Percentiles rank a stretch among this genome's conserved stretches.
phyloP scores from a whole-genome alignment of 2,888 invertebrate genomes.

The Lamellibrachia satsuma region DNA sequence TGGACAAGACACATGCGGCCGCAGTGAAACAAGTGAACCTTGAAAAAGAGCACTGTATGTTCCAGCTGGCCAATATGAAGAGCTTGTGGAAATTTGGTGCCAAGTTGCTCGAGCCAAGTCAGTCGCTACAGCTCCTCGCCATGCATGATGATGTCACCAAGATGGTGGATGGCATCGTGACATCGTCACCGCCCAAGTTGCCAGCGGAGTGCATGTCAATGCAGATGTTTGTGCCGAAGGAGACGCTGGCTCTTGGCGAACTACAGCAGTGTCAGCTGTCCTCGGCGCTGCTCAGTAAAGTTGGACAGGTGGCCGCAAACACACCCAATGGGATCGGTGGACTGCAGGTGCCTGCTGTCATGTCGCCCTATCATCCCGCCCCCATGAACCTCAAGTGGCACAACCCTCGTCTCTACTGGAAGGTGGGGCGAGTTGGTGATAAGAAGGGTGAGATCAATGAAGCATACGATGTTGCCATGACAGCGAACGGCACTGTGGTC shows the following conservation, averaged over 20 bases:
- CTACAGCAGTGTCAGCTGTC: slow-evolving; percentile 41
- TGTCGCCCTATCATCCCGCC: background rate
- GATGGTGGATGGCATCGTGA: slow-evolving; percentile 37
- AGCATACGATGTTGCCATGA: slow-evolving; percentile 40
- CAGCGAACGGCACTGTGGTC: slow-evolving; percentile 44
- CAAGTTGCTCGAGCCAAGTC: slow-evolving; percentile 40
- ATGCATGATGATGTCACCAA: slow-evolving; percentile 39
- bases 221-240: slow-evolving; percentile 42
- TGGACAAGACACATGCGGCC: slow-evolving; percentile 36
- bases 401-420: slow-evolving; percentile 37
- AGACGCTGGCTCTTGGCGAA: slow-evolving; percentile 34
- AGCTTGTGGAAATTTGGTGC: slow-evolving; percentile 44
- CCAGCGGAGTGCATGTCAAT: slow-evolving; percentile 36
- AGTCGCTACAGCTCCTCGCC: slow-evolving; percentile 41
- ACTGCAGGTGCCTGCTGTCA: background rate
- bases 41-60: slow-evolving; percentile 39
- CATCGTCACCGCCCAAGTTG: slow-evolving; percentile 30
- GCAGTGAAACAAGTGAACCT: slow-evolving; percentile 33
- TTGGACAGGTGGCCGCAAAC: slow-evolving; percentile 25
- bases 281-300: slow-evolving; percentile 30
- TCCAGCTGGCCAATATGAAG: slow-evolving; percentile 42
- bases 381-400: slow-evolving; percentile 37
- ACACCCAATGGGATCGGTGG: slow-evolving; percentile 24
- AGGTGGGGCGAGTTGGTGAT: slow-evolving; percentile 37
- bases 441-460: slow-evolving; percentile 42